Evolutionary conservation across 2,113 vertebrate species (phyloP).

Genomic region (Dicentrarchus labrax): DNA sequence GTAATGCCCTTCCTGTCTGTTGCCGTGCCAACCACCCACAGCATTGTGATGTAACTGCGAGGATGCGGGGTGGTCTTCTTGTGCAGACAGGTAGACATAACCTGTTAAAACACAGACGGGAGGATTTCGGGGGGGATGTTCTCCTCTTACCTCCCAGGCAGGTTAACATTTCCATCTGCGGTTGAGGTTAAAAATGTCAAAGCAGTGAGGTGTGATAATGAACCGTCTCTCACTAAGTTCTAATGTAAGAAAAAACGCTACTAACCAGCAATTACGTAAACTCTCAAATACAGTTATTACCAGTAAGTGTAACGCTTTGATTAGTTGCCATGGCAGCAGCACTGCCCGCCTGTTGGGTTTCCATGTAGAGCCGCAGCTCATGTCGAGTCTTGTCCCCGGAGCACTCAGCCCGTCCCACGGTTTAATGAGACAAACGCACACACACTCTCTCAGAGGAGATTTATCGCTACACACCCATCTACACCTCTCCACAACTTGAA

Average conservation of each 20-base stretch:
- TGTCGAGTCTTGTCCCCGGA: slow-evolving; percentile 73
- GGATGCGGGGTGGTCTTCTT: slow-evolving; percentile 22
- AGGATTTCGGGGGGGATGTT: not conserved
- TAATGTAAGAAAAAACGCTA: not conserved
- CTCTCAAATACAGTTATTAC: slow-evolving; percentile 7
- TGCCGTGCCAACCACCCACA: slow-evolving; percentile 36
- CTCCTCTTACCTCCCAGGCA: no score
- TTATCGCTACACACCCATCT: slow-evolving; percentile 13
- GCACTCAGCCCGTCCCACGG: slow-evolving; percentile 18
- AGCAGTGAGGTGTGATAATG: not conserved
- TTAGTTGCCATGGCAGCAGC: slow-evolving; percentile 14
- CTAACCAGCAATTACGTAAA: slow-evolving; percentile 1
- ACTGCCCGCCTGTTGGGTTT: slow-evolving; percentile 3
- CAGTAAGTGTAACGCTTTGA: slow-evolving; percentile 12
- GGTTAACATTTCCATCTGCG: not conserved
- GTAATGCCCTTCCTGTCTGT: slow-evolving; percentile 33
- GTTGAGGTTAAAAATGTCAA: not conserved
- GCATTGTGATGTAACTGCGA: not conserved
- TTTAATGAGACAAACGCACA: slow-evolving; percentile 31
- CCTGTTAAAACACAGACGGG: slow-evolving; percentile 7
- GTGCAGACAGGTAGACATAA: slow-evolving; percentile 45
- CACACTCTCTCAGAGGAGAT: not conserved
- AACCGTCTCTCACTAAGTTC: not conserved
- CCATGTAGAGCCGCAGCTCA: slow-evolving; percentile 25
- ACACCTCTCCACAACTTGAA: not conserved